Evolutionary conservation across 2,888 invertebrate species (phyloP).

Genomic region (Hypolimnas misippus): DNA sequence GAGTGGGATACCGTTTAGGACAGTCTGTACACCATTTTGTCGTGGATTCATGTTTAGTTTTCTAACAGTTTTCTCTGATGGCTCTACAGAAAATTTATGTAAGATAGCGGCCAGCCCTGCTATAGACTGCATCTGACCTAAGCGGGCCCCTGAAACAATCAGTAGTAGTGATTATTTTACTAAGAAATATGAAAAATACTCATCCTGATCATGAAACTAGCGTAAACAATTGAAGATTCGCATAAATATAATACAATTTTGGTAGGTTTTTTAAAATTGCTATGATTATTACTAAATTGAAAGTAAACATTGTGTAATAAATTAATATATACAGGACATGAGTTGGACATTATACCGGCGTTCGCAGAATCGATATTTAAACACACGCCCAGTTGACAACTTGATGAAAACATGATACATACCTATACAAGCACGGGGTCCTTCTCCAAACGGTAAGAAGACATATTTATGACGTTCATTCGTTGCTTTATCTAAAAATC

Average conservation of each 20-base stretch:
- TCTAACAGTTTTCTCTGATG: slow-evolving; percentile 30
- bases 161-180: not conserved
- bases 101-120: slow-evolving; percentile 63
- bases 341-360: no score
- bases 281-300: no score
- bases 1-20: not conserved
- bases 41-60: slow-evolving; percentile 26
- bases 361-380: no score
- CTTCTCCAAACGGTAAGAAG: slow-evolving; percentile 41
- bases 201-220: no score
- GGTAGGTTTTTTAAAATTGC: no score
- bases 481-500: slow-evolving; percentile 36
- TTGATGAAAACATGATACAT: slow-evolving; percentile 5
- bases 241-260: no score
- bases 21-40: not conserved
- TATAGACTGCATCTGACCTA: slow-evolving; percentile 66
- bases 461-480: slow-evolving; percentile 25
- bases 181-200: no score
- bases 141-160: slow-evolving; percentile 54
- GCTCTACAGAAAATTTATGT: slow-evolving; percentile 58
- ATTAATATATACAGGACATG: no score
- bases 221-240: no score
- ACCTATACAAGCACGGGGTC: slow-evolving; percentile 43
- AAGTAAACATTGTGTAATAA: no score
- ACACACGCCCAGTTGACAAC: no score